phyloP scores from a whole-genome alignment of 2,797 vertebrate species.

The Poliocrania exsul region DNA sequence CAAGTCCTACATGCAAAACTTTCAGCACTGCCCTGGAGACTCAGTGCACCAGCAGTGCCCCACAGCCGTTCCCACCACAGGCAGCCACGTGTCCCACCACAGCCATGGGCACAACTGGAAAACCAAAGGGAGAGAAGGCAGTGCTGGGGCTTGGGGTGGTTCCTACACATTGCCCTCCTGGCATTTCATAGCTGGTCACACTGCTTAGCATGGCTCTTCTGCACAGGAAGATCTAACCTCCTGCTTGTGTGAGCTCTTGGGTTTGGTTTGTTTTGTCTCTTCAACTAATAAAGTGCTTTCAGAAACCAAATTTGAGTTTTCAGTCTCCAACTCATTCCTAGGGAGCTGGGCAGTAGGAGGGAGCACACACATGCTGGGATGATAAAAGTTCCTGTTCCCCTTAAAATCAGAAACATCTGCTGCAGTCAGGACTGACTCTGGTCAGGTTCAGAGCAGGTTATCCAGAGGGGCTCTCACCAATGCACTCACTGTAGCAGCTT shows the following conservation, averaged over 20 bases:
- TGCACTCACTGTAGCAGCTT: neutral
- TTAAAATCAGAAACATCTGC: constrained; percentile 64
- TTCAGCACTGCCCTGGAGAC: neutral
- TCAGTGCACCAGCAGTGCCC: neutral
- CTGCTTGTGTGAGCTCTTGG: neutral
- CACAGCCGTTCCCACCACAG: neutral
- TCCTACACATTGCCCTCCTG: neutral
- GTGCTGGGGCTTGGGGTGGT: neutral
- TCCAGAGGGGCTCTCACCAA: constrained; percentile 46
- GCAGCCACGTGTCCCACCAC: neutral
- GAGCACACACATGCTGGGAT: constrained; percentile 9
- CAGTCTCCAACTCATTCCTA: neutral
- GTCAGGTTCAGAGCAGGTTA: constrained; percentile 57
- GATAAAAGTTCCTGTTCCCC: constrained; percentile 39
- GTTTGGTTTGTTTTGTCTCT: neutral
- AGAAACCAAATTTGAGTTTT: neutral
- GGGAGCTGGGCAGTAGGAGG: neutral
- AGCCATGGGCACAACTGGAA: neutral
- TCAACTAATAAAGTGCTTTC: constrained; percentile 28
- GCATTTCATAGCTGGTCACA: neutral
- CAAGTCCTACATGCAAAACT: neutral
- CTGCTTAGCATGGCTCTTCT: neutral
- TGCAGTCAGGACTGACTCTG: constrained; percentile 11
- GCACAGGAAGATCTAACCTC: neutral
- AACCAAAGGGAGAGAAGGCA: neutral